A percentile compares a stretch with the other conserved stretches of the same genome.
Conservation (phyloP, 92 coral and sea anemone species). For the Palythoa grandis region DNA sequence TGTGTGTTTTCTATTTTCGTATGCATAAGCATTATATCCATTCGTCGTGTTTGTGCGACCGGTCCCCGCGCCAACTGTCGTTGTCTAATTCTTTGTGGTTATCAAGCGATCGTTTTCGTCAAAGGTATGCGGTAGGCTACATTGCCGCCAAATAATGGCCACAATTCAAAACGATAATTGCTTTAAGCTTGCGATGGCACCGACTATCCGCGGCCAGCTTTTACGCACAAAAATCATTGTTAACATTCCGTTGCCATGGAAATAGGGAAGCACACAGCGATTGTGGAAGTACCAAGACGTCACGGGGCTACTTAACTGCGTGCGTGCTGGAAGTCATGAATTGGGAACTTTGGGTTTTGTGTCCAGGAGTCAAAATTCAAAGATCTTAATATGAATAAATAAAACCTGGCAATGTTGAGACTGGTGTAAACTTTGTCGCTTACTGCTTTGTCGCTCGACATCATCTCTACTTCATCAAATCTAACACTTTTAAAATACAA, state of each 20-base stretch:
- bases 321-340: conserved; percentile 26
- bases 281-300: background rate
- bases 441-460: background rate
- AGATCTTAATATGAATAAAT: background rate
- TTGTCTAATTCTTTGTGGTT: background rate
- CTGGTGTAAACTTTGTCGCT: background rate
- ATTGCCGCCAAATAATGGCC: conserved; percentile 29
- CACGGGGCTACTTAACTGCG: background rate
- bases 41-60: background rate
- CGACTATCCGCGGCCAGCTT: conserved; percentile 20
- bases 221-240: conserved; percentile 21
- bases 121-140: conserved; percentile 2
- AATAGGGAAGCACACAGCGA: conserved; percentile 9
- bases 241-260: conserved; percentile 14
- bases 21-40: background rate
- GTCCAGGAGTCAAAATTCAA: background rate
- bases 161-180: conserved; percentile 37
- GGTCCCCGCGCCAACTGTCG: background rate
- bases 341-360: background rate
- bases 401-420: background rate
- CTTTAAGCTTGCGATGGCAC: conserved; percentile 26
- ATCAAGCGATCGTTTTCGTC: conserved; percentile 13
- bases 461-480: background rate
- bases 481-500: too few species aligned
- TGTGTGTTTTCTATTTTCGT: background rate